Evolutionary conservation across 2,113 vertebrate species (phyloP).

Genomic region (Acanthochromis polyacanthus): DNA sequence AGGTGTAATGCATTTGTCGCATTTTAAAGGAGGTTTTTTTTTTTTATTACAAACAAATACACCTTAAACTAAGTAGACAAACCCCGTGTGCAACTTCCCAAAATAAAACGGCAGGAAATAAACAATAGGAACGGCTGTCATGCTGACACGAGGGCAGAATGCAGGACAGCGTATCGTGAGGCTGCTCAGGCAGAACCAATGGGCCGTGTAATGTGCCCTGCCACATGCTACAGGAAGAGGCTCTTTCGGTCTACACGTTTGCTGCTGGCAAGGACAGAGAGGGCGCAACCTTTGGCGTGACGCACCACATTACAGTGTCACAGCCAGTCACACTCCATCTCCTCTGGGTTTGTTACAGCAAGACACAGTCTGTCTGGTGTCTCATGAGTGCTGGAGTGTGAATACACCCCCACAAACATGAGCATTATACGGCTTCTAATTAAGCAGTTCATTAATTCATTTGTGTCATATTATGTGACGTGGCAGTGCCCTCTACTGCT

Average conservation of each 20-base stretch:
- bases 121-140: background rate
- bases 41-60: background rate
- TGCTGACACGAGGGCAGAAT: slow-evolving; percentile 27
- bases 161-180: slow-evolving; percentile 3
- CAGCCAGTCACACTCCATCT: slow-evolving; percentile 57
- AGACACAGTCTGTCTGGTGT: slow-evolving; percentile 57
- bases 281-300: slow-evolving; percentile 57
- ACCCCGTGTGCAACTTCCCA: background rate
- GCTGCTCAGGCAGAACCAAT: slow-evolving; percentile 34
- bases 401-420: slow-evolving; percentile 13
- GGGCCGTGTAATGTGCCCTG: slow-evolving; percentile 29
- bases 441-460: slow-evolving; percentile 61
- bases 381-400: slow-evolving; percentile 40
- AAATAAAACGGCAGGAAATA: background rate
- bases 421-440: slow-evolving; percentile 40
- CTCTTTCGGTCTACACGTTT: slow-evolving; percentile 22
- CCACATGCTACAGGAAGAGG: slow-evolving; percentile 46
- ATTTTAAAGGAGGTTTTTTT: too few relatives aligned
- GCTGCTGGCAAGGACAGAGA: slow-evolving; percentile 48
- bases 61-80: background rate
- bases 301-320: slow-evolving; percentile 42
- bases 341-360: slow-evolving; percentile 50
- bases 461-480: slow-evolving; percentile 53
- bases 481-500: slow-evolving; percentile 50
- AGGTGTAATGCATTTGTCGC: too few relatives aligned